Conservation (phyloP, 2,797 vertebrate species). For the Poecile montanus region DNA sequence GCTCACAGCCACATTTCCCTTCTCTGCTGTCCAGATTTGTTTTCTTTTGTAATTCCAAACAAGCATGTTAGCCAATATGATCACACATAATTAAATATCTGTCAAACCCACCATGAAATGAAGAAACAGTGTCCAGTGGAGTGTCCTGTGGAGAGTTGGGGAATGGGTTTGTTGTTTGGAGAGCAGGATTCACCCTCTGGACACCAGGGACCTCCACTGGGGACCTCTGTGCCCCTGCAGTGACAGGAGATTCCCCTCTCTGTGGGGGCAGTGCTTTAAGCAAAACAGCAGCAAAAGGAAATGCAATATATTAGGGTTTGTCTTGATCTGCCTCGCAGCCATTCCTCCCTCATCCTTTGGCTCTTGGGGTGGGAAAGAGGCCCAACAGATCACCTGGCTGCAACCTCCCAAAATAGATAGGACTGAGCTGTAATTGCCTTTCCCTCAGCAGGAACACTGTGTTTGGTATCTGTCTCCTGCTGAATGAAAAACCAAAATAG, state of each 20-base stretch:
- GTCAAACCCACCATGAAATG: slow-evolving; percentile 63
- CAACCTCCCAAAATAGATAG: not conserved
- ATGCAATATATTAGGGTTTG: not conserved
- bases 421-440: not conserved
- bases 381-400: not conserved
- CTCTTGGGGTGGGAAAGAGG: not conserved
- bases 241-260: not conserved
- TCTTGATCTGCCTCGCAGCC: not conserved
- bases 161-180: not conserved
- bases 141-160: slow-evolving; percentile 3
- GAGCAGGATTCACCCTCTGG: not conserved
- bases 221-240: not conserved
- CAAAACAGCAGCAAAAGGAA: not conserved
- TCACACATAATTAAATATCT: slow-evolving; percentile 65
- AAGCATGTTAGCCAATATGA: slow-evolving; percentile 30
- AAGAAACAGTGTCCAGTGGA: slow-evolving; percentile 3
- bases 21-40: slow-evolving; percentile 26
- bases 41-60: slow-evolving; percentile 39
- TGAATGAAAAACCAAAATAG: not conserved
- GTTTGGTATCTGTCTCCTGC: not conserved
- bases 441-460: not conserved
- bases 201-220: not conserved
- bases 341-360: not conserved
- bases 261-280: not conserved
- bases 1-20: not conserved